Conservation (phyloP, 1,140 invertebrate species). For the Calycopis cecrops region DNA sequence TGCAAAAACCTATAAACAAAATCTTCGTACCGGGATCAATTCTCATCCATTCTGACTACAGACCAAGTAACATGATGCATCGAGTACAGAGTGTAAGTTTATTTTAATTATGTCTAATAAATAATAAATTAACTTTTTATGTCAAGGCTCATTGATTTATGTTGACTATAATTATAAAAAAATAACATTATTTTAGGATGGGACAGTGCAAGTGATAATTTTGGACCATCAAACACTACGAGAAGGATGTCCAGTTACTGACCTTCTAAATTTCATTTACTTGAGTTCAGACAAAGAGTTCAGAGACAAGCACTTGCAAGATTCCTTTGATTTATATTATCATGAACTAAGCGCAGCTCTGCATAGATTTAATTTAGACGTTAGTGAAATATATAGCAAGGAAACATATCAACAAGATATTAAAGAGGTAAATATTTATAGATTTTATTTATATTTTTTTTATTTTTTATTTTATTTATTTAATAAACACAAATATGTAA, state of each 20-base stretch:
- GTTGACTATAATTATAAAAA: neutral
- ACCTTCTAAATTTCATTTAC: neutral
- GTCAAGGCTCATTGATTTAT: no score
- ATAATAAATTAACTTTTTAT: no score
- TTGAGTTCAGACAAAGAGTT: neutral
- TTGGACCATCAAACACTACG: conserved; percentile 10
- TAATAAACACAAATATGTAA: no score
- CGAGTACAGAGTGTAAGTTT: conserved; percentile 30
- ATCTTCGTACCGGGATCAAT: conserved; percentile 29
- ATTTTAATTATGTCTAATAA: no score
- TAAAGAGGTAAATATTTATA: no score
- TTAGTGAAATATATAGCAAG: no score
- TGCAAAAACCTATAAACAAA: conserved; percentile 15
- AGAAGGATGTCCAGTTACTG: neutral
- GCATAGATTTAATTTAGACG: neutral
- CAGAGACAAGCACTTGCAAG: neutral
- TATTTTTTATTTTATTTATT: no score
- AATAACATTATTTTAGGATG: neutral
- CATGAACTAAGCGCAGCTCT: neutral
- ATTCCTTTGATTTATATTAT: no score
- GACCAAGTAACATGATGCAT: conserved; percentile 50
- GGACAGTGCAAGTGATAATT: neutral
- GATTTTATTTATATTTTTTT: no score
- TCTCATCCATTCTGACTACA: conserved; percentile 46
- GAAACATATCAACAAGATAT: no score